Conservation (phyloP, 2,797 vertebrate species). For the Spatula versicolor region DNA sequence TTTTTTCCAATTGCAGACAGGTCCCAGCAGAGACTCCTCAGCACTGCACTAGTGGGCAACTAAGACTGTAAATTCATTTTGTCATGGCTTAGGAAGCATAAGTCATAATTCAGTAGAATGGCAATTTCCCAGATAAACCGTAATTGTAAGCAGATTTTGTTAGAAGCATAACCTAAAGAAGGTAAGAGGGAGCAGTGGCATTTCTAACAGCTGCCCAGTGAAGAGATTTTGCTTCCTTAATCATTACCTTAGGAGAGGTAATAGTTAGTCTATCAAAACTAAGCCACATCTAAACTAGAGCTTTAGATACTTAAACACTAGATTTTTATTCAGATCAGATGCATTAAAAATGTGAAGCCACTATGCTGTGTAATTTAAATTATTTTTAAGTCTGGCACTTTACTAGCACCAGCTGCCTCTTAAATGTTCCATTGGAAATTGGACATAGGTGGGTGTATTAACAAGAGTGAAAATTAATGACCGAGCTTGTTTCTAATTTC, state of each 20-base stretch:
- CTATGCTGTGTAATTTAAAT: background rate
- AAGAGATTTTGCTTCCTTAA: background rate
- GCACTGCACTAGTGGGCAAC: background rate
- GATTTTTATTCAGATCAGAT: background rate
- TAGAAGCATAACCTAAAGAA: background rate
- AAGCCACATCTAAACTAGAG: background rate
- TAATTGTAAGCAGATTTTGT: conserved; percentile 27
- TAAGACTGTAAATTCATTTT: conserved; percentile 10
- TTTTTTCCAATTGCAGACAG: background rate
- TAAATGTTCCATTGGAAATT: background rate
- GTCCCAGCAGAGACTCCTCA: conserved; percentile 3
- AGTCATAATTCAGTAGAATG: background rate
- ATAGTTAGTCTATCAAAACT: background rate
- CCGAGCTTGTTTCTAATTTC: background rate
- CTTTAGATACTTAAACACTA: background rate
- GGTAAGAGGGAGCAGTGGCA: background rate
- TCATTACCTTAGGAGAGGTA: background rate
- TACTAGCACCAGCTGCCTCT: background rate
- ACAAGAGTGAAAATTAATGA: background rate
- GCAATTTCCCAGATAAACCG: conserved; percentile 8
- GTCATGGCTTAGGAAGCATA: conserved; percentile 12
- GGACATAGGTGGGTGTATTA: background rate
- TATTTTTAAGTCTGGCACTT: background rate
- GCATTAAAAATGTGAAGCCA: background rate
- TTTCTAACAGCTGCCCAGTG: background rate